These are phyloP conservation scores for Habrosyne pyritoides DNA, from an alignment of 2,888 invertebrate species.

Conservation along the genomic window DNA sequence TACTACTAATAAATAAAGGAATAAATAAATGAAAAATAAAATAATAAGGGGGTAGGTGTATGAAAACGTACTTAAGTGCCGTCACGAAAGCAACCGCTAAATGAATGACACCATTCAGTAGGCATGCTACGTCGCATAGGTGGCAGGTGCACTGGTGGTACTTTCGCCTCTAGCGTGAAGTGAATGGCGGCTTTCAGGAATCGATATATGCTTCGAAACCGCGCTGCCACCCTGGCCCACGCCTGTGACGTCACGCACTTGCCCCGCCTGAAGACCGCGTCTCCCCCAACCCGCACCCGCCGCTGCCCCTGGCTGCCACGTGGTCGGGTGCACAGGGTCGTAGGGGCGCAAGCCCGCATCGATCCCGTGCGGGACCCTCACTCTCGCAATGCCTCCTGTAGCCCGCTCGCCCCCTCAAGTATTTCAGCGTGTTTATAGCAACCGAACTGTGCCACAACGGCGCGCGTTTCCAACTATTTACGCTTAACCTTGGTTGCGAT, in stretches of 20 bases:
- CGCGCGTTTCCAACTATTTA: constrained; percentile 2
- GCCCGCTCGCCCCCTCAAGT: constrained; percentile 14
- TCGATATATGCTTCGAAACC: constrained; percentile 23
- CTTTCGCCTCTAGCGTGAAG: constrained; percentile 33
- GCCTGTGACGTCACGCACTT: constrained; percentile 57
- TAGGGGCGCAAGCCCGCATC: constrained; percentile 37
- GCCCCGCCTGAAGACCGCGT: constrained; percentile 17
- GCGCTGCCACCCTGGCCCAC: constrained; percentile 46
- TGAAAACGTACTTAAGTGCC: not conserved
- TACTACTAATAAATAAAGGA: no score
- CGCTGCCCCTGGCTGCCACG: constrained; percentile 1
- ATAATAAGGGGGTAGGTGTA: no score
- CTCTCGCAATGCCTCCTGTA: constrained; percentile 20
- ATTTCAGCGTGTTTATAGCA: constrained; percentile 1
- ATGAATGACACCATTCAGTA: constrained; percentile 42
- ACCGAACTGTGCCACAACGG: constrained; percentile 6
- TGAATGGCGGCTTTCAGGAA: constrained; percentile 36
- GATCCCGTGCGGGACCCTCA: constrained; percentile 34
- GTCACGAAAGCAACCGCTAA: constrained; percentile 8
- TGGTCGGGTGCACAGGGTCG: constrained; percentile 32
- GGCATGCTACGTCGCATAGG: constrained; percentile 24
- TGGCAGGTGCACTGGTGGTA: constrained; percentile 34
- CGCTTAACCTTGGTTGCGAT: constrained; percentile 1
- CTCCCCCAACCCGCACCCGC: constrained; percentile 22
- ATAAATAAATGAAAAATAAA: no score